Conservation (phyloP, 1,140 invertebrate genomes). For the Antheraea mylitta region DNA sequence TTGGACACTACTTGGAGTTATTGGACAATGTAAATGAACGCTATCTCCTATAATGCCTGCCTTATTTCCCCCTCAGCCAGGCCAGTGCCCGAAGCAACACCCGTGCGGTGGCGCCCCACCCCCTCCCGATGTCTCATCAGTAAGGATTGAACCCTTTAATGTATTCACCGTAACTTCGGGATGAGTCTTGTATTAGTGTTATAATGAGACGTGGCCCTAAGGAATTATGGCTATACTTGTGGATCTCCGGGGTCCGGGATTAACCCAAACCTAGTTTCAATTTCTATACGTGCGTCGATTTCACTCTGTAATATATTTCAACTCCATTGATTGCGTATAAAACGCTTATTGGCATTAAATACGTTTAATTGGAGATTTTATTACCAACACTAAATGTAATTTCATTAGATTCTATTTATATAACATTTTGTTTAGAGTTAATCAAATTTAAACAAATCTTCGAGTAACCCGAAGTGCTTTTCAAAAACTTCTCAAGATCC, state of each 20-base stretch:
- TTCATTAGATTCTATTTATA: not conserved
- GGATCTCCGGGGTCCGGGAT: constrained; percentile 54
- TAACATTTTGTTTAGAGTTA: constrained; percentile 4
- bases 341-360: too few relatives aligned
- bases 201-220: constrained; percentile 77
- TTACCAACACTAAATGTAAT: not conserved
- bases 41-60: constrained; percentile 76
- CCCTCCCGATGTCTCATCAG: constrained; percentile 73
- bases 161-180: constrained; percentile 77
- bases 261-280: constrained; percentile 69
- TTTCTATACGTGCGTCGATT: constrained; percentile 53
- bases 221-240: constrained; percentile 75
- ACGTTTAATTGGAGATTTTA: not conserved
- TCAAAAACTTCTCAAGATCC: constrained; percentile 26
- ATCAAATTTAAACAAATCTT: constrained; percentile 19
- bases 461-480: constrained; percentile 23
- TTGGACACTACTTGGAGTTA: constrained; percentile 77
- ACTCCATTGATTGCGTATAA: not conserved
- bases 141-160: constrained; percentile 78
- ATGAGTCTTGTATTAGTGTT: constrained; percentile 78
- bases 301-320: too few relatives aligned
- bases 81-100: constrained; percentile 61
- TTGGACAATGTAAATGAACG: constrained; percentile 78
- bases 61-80: constrained; percentile 65
- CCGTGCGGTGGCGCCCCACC: constrained; percentile 41